These are phyloP conservation scores for Sinosuthora webbiana DNA, from an alignment of 2,113 vertebrate species.

Conservation along the genomic window DNA sequence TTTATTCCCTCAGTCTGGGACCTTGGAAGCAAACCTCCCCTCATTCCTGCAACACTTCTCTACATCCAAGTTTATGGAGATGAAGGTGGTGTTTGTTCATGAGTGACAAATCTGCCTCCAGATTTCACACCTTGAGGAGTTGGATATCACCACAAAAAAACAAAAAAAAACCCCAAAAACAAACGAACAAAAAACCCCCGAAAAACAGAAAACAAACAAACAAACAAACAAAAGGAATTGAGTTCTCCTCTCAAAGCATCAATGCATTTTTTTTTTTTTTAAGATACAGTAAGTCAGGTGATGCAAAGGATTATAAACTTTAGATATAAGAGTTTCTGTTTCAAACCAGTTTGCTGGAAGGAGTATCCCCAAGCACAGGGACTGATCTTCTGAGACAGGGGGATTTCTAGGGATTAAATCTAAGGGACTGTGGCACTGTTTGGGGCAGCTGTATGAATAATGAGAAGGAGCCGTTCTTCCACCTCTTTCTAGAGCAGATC, in stretches of 20 bases:
- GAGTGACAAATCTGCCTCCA: not conserved
- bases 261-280: not conserved
- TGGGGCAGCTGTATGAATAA: not conserved
- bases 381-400: not conserved
- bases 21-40: not conserved
- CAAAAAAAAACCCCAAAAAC: no score
- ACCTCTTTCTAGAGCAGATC: not conserved
- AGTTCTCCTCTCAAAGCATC: not conserved
- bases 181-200: no score
- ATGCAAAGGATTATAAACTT: not conserved
- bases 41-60: not conserved
- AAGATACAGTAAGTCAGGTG: not conserved
- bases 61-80: not conserved
- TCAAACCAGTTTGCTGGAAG: not conserved
- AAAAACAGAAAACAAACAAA: no score
- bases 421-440: not conserved
- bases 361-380: not conserved
- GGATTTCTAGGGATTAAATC: not conserved
- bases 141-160: not conserved
- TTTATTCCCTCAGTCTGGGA: not conserved
- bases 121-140: not conserved
- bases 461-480: not conserved
- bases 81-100: not conserved
- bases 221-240: not conserved
- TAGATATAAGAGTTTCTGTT: not conserved